A percentile compares a stretch with the other conserved stretches of the same genome.
These are phyloP conservation scores for Natrix natrix DNA, from an alignment of 2,797 vertebrate genomes.

Conservation along the genomic window DNA sequence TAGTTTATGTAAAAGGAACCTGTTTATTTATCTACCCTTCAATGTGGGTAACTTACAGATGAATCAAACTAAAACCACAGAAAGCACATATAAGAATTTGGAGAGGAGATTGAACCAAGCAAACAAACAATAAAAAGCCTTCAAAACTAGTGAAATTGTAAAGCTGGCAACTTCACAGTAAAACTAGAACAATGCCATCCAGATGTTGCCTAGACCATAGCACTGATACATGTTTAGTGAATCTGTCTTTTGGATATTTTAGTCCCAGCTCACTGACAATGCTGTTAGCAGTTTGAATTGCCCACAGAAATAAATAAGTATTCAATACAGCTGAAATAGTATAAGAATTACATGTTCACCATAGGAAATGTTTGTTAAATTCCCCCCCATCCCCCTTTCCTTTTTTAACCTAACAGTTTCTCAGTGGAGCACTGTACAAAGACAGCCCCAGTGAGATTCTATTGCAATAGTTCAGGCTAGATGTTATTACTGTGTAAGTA, in stretches of 20 bases:
- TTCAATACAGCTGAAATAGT: background rate
- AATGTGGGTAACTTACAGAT: background rate
- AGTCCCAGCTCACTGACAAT: background rate
- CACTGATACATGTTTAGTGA: background rate
- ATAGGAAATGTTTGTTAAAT: background rate
- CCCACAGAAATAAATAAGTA: background rate
- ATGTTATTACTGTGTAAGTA: background rate
- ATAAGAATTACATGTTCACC: background rate
- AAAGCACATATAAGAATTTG: background rate
- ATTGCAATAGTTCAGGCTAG: background rate
- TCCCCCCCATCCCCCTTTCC: fast-evolving
- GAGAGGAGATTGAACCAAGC: background rate
- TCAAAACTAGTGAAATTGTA: background rate
- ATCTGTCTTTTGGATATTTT: background rate
- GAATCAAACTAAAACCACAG: background rate
- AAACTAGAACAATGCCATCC: background rate
- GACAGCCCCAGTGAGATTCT: background rate
- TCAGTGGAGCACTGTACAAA: background rate
- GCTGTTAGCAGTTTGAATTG: background rate
- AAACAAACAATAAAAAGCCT: background rate
- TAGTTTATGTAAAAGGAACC: background rate
- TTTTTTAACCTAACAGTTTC: background rate
- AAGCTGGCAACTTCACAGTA: background rate
- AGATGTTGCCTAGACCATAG: background rate
- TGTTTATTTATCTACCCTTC: background rate